phyloP scores from a whole-genome alignment of 2,888 invertebrate genomes.

The Trissolcus japonicus region DNA sequence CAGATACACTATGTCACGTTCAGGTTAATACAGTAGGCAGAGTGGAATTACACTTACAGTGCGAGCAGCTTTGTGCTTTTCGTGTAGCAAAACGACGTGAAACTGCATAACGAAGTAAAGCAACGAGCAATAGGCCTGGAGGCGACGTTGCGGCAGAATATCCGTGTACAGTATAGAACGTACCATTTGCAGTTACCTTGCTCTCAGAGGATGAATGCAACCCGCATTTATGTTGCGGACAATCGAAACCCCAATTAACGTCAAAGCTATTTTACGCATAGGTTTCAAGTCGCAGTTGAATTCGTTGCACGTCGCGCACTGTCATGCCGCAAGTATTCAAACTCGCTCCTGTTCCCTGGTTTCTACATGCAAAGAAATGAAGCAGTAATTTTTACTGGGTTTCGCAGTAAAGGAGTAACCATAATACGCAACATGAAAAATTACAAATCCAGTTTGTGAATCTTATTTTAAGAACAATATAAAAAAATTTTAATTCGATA shows the following conservation, averaged over 20 bases:
- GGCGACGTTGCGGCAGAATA: slow-evolving; percentile 20
- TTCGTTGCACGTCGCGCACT: slow-evolving; percentile 24
- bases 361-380: too few relatives aligned
- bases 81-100: slow-evolving; percentile 23
- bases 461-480: too few relatives aligned
- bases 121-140: slow-evolving; percentile 39
- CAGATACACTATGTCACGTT: too few relatives aligned
- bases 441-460: too few relatives aligned
- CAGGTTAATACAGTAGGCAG: slow-evolving; percentile 3
- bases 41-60: slow-evolving; percentile 29
- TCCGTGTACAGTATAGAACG: slow-evolving; percentile 19
- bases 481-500: too few relatives aligned
- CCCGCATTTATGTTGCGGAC: slow-evolving; percentile 32
- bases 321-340: slow-evolving; percentile 25
- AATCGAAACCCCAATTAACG: slow-evolving; percentile 48
- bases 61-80: slow-evolving; percentile 34
- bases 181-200: slow-evolving; percentile 31
- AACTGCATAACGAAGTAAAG: slow-evolving; percentile 52
- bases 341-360: too few relatives aligned
- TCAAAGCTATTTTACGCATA: slow-evolving; percentile 45
- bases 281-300: slow-evolving; percentile 28
- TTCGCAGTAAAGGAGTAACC: too few relatives aligned
- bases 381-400: too few relatives aligned
- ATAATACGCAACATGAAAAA: too few relatives aligned
- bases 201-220: slow-evolving; percentile 26